Evolutionary conservation across 2,888 invertebrate genomes (phyloP), one percentile per base, ranked within the genome.

Genomic region (Argynnis bischoffii): DNA sequence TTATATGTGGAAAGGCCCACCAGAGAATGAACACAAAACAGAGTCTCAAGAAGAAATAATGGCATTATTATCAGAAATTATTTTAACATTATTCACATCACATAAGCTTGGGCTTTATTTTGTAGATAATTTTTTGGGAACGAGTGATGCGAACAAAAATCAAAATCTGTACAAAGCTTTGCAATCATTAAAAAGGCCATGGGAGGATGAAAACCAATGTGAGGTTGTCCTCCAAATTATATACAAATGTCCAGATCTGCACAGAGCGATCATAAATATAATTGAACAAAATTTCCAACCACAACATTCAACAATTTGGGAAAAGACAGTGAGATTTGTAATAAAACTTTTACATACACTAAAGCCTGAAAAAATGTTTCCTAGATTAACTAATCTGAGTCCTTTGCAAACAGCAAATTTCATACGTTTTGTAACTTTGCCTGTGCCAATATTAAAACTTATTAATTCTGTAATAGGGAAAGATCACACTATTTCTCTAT

Each of bases 61-160:
- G 55, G 87, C 90, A 14, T 87, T 94, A 11, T 89, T 95, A 0
- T 95, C 96, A 76, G 93, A 95, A 41, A 95, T 98, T 71, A 88
- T 98, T n/a, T 72, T 95, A n/a, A 92, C 94, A 59, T 84, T 98
- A 2, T 95, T 97, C 71, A 96, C 97, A 2, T 96, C 96, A 0
- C 94, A 95, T 74, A 96, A 95, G 81, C 83, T 94, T 78, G 98
- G 98, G 8, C 93, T 98, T 14, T 95, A 96, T 75, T 98, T 97
- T 79, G 92, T 94, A 74, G 96, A 97, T 77, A 94, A 93, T 74
- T 89, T 93, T 3, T 82, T 95, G 41, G 96, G 96, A 46, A 92
- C 94, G 53, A 88, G 93, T n/a, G 93, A 93, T 74, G 86, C 88
- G 1, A 93, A 92, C 73, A 93, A 94, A 75, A 96, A 95, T 82